These are phyloP conservation scores for Forbesichthys papilliferus DNA, from an alignment of 2,113 vertebrate genomes.

Conservation along the genomic window DNA sequence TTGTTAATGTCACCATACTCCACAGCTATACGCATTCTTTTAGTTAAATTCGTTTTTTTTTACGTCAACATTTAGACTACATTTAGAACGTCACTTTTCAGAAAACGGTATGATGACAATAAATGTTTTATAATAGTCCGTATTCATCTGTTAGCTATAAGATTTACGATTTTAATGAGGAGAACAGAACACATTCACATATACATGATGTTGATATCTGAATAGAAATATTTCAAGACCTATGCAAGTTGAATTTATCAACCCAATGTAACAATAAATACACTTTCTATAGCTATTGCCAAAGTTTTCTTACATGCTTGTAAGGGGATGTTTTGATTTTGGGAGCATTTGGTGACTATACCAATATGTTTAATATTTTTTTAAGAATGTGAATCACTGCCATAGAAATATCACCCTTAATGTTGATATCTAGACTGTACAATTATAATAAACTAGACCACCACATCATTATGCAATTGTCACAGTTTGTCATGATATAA, in stretches of 20 bases:
- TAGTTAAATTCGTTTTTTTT: no score
- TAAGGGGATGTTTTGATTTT: not conserved
- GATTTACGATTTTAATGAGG: not conserved
- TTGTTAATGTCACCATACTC: not conserved
- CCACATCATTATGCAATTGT: conserved; percentile 9
- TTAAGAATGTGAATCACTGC: conserved; percentile 56
- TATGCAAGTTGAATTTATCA: not conserved
- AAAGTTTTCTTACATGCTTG: conserved; percentile 11
- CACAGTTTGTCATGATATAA: not conserved
- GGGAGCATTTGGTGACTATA: not conserved
- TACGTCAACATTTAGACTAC: not conserved
- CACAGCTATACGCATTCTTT: no score
- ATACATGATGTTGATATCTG: not conserved
- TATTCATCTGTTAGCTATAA: conserved; percentile 8
- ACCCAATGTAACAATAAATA: conserved; percentile 5
- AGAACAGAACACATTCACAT: conserved; percentile 7
- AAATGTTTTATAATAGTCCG: not conserved
- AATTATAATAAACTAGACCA: not conserved
- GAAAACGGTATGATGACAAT: not conserved
- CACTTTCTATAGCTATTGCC: not conserved
- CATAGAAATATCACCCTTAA: conserved; percentile 11
- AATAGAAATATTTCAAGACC: conserved; percentile 13
- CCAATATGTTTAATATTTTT: conserved; percentile 16
- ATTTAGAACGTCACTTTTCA: not conserved
- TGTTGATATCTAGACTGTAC: not conserved